Base-by-base conservation (phyloP, 2,888 invertebrate genomes). In the Sepioteuthis lessoniana region DNA sequence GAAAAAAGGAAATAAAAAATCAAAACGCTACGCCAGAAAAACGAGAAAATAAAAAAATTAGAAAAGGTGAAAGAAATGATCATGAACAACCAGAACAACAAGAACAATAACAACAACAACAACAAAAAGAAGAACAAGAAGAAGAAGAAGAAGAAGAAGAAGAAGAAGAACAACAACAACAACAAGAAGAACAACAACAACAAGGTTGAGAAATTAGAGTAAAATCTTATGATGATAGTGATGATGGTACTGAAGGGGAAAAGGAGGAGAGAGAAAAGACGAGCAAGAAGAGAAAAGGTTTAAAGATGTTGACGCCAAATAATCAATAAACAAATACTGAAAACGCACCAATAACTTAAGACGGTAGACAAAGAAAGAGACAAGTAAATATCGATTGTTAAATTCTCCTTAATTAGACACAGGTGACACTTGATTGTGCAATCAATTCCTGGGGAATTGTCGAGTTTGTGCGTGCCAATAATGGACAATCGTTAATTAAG, bases 381-480 rank as follows among this genome's bases (percentile, higher is more conserved):
- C n/a, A 76, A 76, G 16, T 8, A 76, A 76, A 76, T 76, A 76
- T 76, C 76, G 76, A 76, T 35, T 76, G 8, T 10, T 76, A n/a
- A 76, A 76, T n/a, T n/a, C 76, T 76, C n/a, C n/a, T 76, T 76
- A 76, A 76, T 76, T 76, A 76, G n/a, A 76, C 76, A 13, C 76
- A 13, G 76, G n/a, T 76, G 76, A 76, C 76, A 76, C 76, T n/a
- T 76, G n/a, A 76, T 76, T 76, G 76, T 76, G 76, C 76, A 76
- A 76, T 76, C 76, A 76, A 31, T 76, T 76, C 76, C 76, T 31
- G 28, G n/a, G 7, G 35, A 76, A 76, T 76, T 76, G 76, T 76
- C 76, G 76, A 76, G 76, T 76, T 42, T 76, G 76, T 76, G 76
- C 76, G n/a, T 76, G 76, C 76, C 35, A 76, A 76, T 76, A 76